Conservation (phyloP, 1,140 invertebrate genomes). For the Drosophila melanogaster region Release_6_plus_ISO1_MT NC_004354.4:21094001-21094500, state of each 20-base stretch:
- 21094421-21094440: slow-evolving; percentile 43
- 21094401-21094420: slow-evolving; percentile 22
- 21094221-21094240: slow-evolving; percentile 71
- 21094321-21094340: slow-evolving; percentile 62
- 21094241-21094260: slow-evolving; percentile 66
- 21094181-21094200: slow-evolving; percentile 39
- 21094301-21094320: slow-evolving; percentile 78
- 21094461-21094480: slow-evolving; percentile 34
- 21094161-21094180: slow-evolving; percentile 25
- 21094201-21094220: slow-evolving; percentile 40
- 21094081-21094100: slow-evolving; percentile 25
- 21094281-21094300: slow-evolving; percentile 70
- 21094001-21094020: slow-evolving; percentile 82
- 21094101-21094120: slow-evolving; percentile 30
- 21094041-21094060: slow-evolving; percentile 57
- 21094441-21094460: slow-evolving; percentile 13
- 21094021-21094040: slow-evolving; percentile 79
- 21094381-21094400: slow-evolving; percentile 22
- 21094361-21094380: slow-evolving; percentile 64
- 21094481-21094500: slow-evolving; percentile 5
- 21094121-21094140: slow-evolving; percentile 73
- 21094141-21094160: slow-evolving; percentile 62
- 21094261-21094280: slow-evolving; percentile 23
- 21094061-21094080: slow-evolving; percentile 41
- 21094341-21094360: slow-evolving; percentile 46